These are phyloP conservation scores for Pocota personata DNA, from an alignment of 2,888 invertebrate species.

Conservation along the genomic window DNA sequence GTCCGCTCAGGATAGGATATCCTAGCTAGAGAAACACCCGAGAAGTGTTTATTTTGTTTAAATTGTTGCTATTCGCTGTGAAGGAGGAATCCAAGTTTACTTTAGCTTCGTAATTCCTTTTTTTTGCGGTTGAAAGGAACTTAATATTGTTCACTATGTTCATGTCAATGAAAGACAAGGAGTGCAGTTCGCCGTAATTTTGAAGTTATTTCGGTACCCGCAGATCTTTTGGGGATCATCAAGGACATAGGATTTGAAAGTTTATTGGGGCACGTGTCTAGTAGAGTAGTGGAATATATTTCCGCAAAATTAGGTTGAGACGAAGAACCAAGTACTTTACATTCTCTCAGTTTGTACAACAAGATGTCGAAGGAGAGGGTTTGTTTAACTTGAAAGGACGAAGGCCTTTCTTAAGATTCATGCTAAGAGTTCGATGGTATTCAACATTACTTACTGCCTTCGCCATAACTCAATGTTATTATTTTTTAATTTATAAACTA, in stretches of 20 bases:
- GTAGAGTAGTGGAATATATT: conserved; percentile 34
- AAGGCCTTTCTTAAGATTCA: too few relatives aligned
- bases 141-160: conserved; percentile 36
- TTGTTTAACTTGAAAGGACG: neutral
- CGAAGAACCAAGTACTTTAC: neutral
- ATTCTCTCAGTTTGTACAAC: conserved; percentile 2
- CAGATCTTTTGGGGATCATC: conserved; percentile 14
- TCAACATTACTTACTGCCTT: neutral
- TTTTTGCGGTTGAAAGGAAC: conserved; percentile 32
- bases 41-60: conserved; percentile 40
- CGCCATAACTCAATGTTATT: neutral
- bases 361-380: neutral
- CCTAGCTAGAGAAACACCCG: conserved; percentile 16
- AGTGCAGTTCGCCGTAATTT: conserved; percentile 27
- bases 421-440: neutral
- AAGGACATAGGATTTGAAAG: conserved; percentile 27
- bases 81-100: conserved; percentile 43
- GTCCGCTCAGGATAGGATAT: conserved; percentile 21
- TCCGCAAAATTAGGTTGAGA: conserved; percentile 30
- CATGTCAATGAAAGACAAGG: conserved; percentile 44
- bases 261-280: conserved; percentile 53
- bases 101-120: conserved; percentile 36
- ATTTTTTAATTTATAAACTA: neutral
- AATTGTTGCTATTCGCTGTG: conserved; percentile 20
- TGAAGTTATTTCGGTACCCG: conserved; percentile 22